phyloP scores from a whole-genome alignment of 1,140 invertebrate genomes.

The Bombus ignitus region DNA sequence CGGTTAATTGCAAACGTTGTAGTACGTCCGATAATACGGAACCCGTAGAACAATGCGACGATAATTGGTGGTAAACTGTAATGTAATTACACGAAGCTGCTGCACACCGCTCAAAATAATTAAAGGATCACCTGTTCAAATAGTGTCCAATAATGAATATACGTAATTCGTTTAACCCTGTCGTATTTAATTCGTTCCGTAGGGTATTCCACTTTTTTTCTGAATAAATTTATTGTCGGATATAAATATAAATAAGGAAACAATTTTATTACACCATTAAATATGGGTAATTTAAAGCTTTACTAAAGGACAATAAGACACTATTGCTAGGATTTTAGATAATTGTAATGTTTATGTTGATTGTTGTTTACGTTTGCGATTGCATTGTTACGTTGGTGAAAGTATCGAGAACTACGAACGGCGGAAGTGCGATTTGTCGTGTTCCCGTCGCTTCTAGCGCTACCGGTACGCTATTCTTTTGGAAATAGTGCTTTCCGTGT shows the following conservation, averaged over 20 bases:
- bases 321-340: not conserved
- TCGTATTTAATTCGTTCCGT: not conserved
- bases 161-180: not conserved
- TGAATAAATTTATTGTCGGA: not conserved
- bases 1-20: constrained; percentile 34
- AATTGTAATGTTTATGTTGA: not conserved
- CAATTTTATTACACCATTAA: too few species aligned
- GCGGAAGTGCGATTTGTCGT: constrained; percentile 28
- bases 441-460: not conserved
- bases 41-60: constrained; percentile 13
- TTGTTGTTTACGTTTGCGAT: too few species aligned
- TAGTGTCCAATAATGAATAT: not conserved
- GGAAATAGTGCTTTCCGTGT: not conserved
- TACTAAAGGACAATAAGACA: not conserved
- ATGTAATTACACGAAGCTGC: not conserved
- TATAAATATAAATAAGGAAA: not conserved
- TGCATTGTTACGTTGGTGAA: not conserved
- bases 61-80: constrained; percentile 33
- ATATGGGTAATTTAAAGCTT: too few species aligned
- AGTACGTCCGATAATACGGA: not conserved
- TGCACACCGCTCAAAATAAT: constrained; percentile 13
- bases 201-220: not conserved
- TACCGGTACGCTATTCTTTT: not conserved
- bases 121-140: constrained; percentile 10
- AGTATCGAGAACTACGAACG: constrained; percentile 15